Evolutionary conservation across 2,888 invertebrate species (phyloP), one percentile per base, ranked within the genome.

Genomic region (Chloroclysta siterata): DNA sequence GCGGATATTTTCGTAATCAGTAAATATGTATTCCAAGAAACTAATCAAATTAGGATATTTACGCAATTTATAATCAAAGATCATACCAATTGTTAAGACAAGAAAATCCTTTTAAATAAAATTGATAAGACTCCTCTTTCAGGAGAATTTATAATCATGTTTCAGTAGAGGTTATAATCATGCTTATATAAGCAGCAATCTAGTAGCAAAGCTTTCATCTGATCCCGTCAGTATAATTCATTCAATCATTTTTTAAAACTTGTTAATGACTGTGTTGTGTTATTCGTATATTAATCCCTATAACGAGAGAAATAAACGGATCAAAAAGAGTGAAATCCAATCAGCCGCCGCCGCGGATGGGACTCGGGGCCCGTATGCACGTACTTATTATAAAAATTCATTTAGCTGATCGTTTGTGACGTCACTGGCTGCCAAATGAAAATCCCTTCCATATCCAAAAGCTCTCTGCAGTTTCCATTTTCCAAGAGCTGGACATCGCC

Each of bases 301-400:
- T 60, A 60, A 56, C 64, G 64, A 60, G 64, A 60, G 56, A 48
- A 64, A 56, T 53, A 33, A 56, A 60, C 53, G 42, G 47, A 22
- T 36, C 55, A 42, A 55, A 56, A 56, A 56, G 44, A 56, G 56
- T 48, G 48, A 33, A 52, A 56, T 60, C 64, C 64, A 64, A 64
- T 64, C 60, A 64, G 55, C 36, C 8, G 36, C 3, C 36, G 36
- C 11, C 33, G 33, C 8, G 4, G 33, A 1, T 5, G 33, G 33
- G 33, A n/a, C n/a, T n/a, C n/a, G 7, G 33, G 33, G 6, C 47
- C 29, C 46, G 22, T 42, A 44, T 44, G 53, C 52, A 39, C 53
- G 36, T 56, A 47, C 57, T 28, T 53, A 60, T 60, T 65, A 56
- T 57, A 60, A n/a, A 42, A 65, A 56, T 48, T 44, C 44, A 60